Conservation (phyloP, 2,797 vertebrate species). For the Oreonectes daqikongensis region DNA sequence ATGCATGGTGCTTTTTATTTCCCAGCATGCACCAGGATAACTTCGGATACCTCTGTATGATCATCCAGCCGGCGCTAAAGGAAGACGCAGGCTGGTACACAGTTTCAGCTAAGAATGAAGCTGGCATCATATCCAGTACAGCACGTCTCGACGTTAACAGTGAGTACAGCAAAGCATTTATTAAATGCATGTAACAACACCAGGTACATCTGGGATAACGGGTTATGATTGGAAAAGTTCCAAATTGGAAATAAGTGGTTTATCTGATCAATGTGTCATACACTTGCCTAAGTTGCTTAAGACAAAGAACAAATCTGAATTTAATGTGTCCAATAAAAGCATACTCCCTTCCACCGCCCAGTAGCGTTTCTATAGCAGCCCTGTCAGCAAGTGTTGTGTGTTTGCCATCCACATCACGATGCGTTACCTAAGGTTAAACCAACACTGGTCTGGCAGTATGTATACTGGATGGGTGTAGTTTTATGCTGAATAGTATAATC, state of each 20-base stretch:
- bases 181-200: not conserved
- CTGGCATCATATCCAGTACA: constrained; percentile 95
- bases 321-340: constrained; percentile 34
- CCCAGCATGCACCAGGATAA: constrained; percentile 98
- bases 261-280: constrained; percentile 14
- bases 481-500: constrained; percentile 1
- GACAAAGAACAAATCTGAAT: not conserved
- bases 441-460: constrained; percentile 31
- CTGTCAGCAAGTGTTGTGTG: constrained; percentile 2
- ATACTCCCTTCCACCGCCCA: constrained; percentile 21
- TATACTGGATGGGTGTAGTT: constrained; percentile 14
- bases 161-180: constrained; percentile 69
- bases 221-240: constrained; percentile 25
- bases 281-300: not conserved
- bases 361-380: constrained; percentile 5
- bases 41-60: constrained; percentile 96
- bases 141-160: constrained; percentile 91
- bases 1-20: not conserved
- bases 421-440: constrained; percentile 34
- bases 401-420: constrained; percentile 46
- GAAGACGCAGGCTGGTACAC: constrained; percentile 98
- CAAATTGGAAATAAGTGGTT: constrained; percentile 26
- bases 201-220: not conserved
- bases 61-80: constrained; percentile 94
- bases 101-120: constrained; percentile 96